Base-by-base conservation (phyloP, 2,888 invertebrate species). In the Ypsolopha sequella region DNA sequence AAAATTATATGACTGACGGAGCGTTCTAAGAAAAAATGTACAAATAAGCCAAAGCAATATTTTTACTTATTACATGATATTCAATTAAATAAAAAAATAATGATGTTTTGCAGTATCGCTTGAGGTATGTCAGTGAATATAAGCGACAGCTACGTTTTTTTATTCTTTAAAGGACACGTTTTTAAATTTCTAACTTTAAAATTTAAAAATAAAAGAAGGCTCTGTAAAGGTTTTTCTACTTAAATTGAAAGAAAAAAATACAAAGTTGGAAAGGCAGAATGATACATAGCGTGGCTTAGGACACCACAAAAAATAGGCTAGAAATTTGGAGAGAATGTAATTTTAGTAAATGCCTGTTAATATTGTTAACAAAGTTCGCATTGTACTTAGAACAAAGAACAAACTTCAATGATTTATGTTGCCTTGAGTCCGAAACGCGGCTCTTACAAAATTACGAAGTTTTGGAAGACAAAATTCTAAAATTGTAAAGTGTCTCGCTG, bases 381-480 rank as follows among this genome's bases (percentile, higher is more conserved):
- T 41, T 51, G 53, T 53, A 44, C 48, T 48, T 51, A 35, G 36
- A 35, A 48, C 51, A 51, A 51, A 53, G 51, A 46, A 39, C 33
- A 44, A 52, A 53, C 45, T 53, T 48, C 68, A 70, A 77, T 79
- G 78, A 80, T 79, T 80, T 76, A 77, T 76, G 72, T 74, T 65
- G 63, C 57, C 65, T 60, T 63, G 61, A 68, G 71, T 73, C 73
- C 72, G 60, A 71, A 66, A 64, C 61, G 66, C 62, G 59, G 58
- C 53, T 61, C 58, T 48, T 53, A 48, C 46, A 7, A 50, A 54
- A 10, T 49, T 74, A 70, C 70, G 60, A 80, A 82, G 75, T 81
- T 82, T 66, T 66, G 68, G 68, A 24, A 58, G 68, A 69, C 69
- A 69, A 76, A 79, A 76, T 80, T 80, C 80, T 78, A 77, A 82